Base-by-base conservation (phyloP, 2,113 vertebrate genomes). In the Mungos mungo region DNA sequence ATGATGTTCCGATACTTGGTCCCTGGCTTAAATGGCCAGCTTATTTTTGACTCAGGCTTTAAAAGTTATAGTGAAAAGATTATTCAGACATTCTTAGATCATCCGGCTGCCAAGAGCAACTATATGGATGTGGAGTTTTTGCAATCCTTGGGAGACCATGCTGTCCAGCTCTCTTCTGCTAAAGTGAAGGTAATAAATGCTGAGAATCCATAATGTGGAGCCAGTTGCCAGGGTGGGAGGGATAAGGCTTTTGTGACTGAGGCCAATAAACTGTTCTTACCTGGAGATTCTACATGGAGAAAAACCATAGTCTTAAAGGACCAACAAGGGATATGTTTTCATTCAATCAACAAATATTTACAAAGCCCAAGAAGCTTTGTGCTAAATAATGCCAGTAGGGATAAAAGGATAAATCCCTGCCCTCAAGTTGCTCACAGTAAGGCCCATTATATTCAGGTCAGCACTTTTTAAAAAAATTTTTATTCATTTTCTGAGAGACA, bases 51-150 rank as follows among this genome's bases (percentile, higher is more conserved):
- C 92, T 98, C 97, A 11, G 97, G 82, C 60, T 99, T 99, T 93
- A 98, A 99, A 57, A 77, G 25, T 0, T 99, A 99, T 93, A 98
- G 72, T 31, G 95, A 97, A 0, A 98, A 98, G 0, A 86, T 98
- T 27, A 45, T 99, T 50, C 97, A 66, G 33, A 99, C 99, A 57
- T 98, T 99, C 94, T 98, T 99, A 98, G 77, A 25, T 16, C 16
- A 96, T 10, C 98, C 97, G 65, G 45, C 95, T 72, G 7, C 41
- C 0, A 93, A 98, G 31, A 97, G 98, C 15, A 99, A 98, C 2
- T 98, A 82, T 52, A 98, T 99, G 97, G 99, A 99, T 97, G 54
- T 52, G 1, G 96, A 97, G 4, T 98, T 99, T 94, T 98, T 99
- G 35, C 93, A 92, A 18, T 98, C 99, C 47, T 98, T 99, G 83